phyloP scores from a whole-genome alignment of 2,888 invertebrate species.

The Cremastinae sp. region DNA sequence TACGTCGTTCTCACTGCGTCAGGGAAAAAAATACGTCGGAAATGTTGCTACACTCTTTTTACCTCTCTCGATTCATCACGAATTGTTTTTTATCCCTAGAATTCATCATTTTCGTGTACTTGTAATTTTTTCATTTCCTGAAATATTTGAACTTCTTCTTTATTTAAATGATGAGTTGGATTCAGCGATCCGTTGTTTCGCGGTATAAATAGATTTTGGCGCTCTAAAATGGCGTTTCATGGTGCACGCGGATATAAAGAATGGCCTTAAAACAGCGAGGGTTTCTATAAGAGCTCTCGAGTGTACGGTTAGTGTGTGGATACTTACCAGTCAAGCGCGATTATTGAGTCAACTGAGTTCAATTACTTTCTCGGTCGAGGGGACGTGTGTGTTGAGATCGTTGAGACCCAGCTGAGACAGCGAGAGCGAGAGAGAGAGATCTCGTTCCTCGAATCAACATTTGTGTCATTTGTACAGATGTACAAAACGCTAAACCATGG shows the following conservation, averaged over 20 bases:
- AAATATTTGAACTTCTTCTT: not conserved
- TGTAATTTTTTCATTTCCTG: not conserved
- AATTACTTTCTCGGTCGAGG: conserved; percentile 67
- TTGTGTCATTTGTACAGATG: not conserved
- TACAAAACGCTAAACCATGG: not conserved
- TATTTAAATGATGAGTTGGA: not conserved
- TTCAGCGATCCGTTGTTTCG: not conserved
- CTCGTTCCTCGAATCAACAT: not conserved
- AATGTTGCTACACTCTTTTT: conserved; percentile 6
- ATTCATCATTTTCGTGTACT: too few species aligned
- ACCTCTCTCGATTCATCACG: conserved; percentile 19
- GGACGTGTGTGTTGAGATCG: conserved; percentile 7
- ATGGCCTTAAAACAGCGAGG: conserved; percentile 33
- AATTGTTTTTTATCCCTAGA: too few species aligned
- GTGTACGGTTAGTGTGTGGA: conserved; percentile 40
- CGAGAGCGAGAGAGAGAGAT: conserved; percentile 2
- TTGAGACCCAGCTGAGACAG: conserved; percentile 3
- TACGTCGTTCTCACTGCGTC: conserved; percentile 38
- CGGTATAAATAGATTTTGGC: conserved; percentile 9
- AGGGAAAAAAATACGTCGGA: conserved; percentile 14
- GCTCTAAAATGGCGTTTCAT: not conserved
- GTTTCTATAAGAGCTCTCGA: conserved; percentile 28
- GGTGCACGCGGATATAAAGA: conserved; percentile 22
- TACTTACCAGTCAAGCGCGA: conserved; percentile 65
- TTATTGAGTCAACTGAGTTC: conserved; percentile 72